Percentiles rank a stretch among this genome's conserved stretches.
Evolutionary conservation across 2,113 vertebrate species (phyloP).

Genomic region (Talpa occidentalis): DNA sequence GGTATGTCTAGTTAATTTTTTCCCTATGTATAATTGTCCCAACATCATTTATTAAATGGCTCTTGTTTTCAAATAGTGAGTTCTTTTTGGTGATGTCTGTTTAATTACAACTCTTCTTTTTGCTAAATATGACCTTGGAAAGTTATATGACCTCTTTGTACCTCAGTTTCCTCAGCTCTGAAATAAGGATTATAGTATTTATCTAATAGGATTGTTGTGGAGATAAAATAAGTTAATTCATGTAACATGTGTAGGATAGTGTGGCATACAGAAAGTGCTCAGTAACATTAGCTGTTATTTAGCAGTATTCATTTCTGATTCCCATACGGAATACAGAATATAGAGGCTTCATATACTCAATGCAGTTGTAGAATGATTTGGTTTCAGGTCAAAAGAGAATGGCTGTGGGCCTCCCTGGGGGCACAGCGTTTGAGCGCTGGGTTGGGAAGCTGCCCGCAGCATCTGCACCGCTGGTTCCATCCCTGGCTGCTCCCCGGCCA

Average conservation of each 20-base stretch:
- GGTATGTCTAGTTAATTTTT: constrained; percentile 7
- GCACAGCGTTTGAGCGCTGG: too few relatives aligned
- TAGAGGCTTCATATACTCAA: background rate
- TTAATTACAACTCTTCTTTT: constrained; percentile 36
- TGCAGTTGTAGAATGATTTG: background rate
- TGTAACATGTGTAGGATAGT: background rate
- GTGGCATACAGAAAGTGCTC: constrained; percentile 26
- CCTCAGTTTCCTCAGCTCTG: constrained; percentile 61
- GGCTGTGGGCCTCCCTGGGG: too few relatives aligned
- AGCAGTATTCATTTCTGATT: constrained; percentile 26
- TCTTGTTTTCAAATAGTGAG: constrained; percentile 38
- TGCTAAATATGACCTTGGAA: constrained; percentile 31
- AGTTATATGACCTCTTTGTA: background rate
- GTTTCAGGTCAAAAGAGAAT: constrained; percentile 24
- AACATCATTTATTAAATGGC: background rate
- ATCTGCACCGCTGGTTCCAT: too few relatives aligned
- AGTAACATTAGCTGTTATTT: constrained; percentile 51
- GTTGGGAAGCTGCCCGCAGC: too few relatives aligned
- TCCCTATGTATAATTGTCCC: background rate
- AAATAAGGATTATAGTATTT: constrained; percentile 40
- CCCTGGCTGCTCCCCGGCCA: too few relatives aligned
- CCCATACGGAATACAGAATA: background rate
- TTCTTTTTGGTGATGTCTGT: background rate
- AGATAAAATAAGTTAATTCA: constrained; percentile 36
- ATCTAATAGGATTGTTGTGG: constrained; percentile 32